Percentiles rank a stretch among this genome's conserved stretches.
Evolutionary conservation across 2,113 vertebrate genomes (phyloP).

Genomic region (Saccopteryx leptura): DNA sequence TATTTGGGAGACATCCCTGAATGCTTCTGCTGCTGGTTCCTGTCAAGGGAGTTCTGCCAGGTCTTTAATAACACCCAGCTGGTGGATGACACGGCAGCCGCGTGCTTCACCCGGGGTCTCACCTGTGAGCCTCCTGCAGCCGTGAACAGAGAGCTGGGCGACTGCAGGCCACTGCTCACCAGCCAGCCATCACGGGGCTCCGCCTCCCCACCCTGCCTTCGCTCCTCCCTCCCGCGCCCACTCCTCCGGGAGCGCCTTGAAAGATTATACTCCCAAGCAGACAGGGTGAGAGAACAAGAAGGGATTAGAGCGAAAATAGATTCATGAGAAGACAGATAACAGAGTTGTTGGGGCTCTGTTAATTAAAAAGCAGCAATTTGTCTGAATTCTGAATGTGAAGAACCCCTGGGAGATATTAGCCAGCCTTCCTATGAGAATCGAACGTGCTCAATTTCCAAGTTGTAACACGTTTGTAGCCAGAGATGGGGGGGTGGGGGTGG

Average conservation of each 20-base stretch:
- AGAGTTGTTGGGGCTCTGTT: conserved; percentile 80
- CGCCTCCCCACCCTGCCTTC: rapidly evolving
- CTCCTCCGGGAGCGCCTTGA: conserved; percentile 29
- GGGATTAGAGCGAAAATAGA: conserved; percentile 79
- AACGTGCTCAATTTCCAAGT: not conserved
- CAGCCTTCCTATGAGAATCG: conserved; percentile 60
- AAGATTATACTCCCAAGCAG: conserved; percentile 70
- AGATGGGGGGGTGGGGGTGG: rapidly evolving
- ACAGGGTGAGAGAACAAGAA: conserved; percentile 70
- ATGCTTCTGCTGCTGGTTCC: conserved; percentile 55
- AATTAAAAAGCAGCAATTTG: conserved; percentile 86
- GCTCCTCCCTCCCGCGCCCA: not conserved
- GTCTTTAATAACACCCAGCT: conserved; percentile 8
- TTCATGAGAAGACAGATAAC: conserved; percentile 81
- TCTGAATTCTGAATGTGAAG: conserved; percentile 81
- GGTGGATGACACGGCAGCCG: not conserved
- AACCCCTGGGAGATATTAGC: conserved; percentile 73
- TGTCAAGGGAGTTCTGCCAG: not conserved
- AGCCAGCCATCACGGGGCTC: not conserved
- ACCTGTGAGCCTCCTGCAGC: rapidly evolving
- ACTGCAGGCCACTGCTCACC: not conserved
- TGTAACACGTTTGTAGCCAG: not conserved
- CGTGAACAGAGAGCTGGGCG: not conserved
- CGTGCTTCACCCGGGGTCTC: rapidly evolving
- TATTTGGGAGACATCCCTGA: conserved; percentile 77